Conservation (phyloP, 2,113 vertebrate species). For the Lycocorax pyrrhopterus region DNA sequence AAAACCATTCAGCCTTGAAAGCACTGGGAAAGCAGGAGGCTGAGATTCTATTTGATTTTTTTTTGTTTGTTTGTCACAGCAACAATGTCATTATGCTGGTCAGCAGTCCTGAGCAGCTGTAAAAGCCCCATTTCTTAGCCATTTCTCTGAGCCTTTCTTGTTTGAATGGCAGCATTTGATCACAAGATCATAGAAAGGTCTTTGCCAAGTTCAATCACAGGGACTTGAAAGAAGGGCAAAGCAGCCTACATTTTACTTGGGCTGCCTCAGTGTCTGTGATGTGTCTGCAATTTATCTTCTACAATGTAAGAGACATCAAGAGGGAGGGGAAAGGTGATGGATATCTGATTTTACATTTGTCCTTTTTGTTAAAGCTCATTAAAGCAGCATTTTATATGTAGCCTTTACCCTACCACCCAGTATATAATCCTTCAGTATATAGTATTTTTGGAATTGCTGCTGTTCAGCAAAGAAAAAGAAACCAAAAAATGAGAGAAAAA, state of each 20-base stretch:
- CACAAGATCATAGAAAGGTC: constrained; percentile 31
- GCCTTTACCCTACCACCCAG: not conserved
- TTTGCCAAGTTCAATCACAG: constrained; percentile 20
- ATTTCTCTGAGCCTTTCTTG: not conserved
- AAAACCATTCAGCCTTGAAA: constrained; percentile 2
- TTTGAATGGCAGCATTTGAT: constrained; percentile 42
- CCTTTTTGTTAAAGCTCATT: constrained; percentile 25
- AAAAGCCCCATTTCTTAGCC: not conserved
- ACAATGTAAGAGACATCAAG: not conserved
- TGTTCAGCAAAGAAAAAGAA: not conserved
- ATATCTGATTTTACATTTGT: not conserved
- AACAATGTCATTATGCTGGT: not conserved
- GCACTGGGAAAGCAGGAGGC: not conserved
- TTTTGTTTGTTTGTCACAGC: not conserved
- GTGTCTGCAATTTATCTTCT: constrained; percentile 24
- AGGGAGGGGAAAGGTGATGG: not conserved
- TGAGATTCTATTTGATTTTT: not conserved
- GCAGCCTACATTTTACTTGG: not conserved
- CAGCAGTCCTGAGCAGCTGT: not conserved
- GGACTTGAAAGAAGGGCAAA: constrained; percentile 27
- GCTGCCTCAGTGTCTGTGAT: not conserved
- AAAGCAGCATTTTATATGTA: not conserved
- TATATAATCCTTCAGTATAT: not conserved
- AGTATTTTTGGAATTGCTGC: not conserved
- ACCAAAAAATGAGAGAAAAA: not conserved